Conservation (phyloP, 2,797 vertebrate species). For the Percopsis omiscomaycus region DNA sequence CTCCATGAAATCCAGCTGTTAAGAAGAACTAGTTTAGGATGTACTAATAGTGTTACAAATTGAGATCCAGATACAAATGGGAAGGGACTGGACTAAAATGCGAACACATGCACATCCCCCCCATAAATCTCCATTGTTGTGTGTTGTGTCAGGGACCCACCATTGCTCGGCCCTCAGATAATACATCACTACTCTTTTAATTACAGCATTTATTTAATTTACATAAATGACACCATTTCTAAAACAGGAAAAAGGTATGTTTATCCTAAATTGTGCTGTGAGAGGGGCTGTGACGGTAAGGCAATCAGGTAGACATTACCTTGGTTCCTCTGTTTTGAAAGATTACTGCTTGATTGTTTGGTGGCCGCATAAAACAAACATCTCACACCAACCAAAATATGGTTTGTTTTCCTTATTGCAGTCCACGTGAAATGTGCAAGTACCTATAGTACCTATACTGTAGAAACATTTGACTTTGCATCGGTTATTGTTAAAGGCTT, state of each 20-base stretch:
- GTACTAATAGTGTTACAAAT: too few species aligned
- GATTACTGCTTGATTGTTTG: constrained; percentile 7
- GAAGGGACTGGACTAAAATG: too few species aligned
- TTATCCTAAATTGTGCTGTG: constrained; percentile 27
- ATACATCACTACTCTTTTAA: constrained; percentile 36
- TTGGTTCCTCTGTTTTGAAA: background rate
- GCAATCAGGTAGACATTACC: constrained; percentile 15
- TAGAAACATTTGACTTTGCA: constrained; percentile 27
- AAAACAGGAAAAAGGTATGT: constrained; percentile 8
- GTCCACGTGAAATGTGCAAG: constrained; percentile 13
- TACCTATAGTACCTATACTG: background rate
- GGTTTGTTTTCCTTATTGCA: constrained; percentile 32
- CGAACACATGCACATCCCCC: constrained; percentile 2
- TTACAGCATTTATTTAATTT: too few species aligned
- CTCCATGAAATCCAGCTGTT: background rate
- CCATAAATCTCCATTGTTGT: constrained; percentile 23
- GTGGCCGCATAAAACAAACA: constrained; percentile 11
- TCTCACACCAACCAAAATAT: constrained; percentile 18
- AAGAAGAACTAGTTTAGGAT: too few species aligned
- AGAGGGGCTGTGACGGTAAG: constrained; percentile 24
- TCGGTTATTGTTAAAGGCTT: background rate
- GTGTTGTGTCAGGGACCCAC: too few species aligned
- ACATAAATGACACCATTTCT: background rate
- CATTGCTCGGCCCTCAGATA: too few species aligned
- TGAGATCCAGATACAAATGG: too few species aligned